phyloP scores from a whole-genome alignment of 1,140 invertebrate species.

The Pseudomyrmex sp. region DNA sequence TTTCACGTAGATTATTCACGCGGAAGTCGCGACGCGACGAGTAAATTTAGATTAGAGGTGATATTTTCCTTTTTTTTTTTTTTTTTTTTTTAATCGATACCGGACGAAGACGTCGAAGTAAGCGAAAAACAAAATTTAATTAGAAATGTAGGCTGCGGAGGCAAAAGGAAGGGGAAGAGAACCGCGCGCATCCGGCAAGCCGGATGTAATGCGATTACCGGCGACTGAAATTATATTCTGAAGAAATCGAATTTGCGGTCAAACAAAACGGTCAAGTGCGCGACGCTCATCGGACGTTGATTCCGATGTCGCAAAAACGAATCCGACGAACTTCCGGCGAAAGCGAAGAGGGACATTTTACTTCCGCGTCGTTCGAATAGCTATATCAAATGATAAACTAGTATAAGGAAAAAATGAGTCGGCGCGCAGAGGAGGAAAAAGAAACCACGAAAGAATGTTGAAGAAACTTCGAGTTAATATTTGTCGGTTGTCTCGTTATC shows the following conservation, averaged over 20 bases:
- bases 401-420: slow-evolving; percentile 36
- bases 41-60: slow-evolving; percentile 27
- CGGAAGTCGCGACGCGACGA: slow-evolving; percentile 2
- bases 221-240: slow-evolving; percentile 76
- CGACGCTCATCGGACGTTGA: slow-evolving; percentile 24
- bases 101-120: slow-evolving; percentile 29
- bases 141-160: slow-evolving; percentile 49
- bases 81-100: slow-evolving; percentile 64
- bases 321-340: slow-evolving; percentile 16
- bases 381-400: slow-evolving; percentile 45
- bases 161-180: not conserved
- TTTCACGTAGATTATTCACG: slow-evolving; percentile 44
- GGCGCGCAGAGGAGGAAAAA: not conserved
- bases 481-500: slow-evolving; percentile 10
- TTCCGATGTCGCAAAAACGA: slow-evolving; percentile 18
- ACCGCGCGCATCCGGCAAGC: slow-evolving; percentile 63
- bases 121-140: slow-evolving; percentile 49
- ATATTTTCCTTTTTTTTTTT: not conserved
- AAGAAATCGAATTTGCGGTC: slow-evolving; percentile 76
- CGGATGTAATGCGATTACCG: slow-evolving; percentile 76
- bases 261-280: slow-evolving; percentile 70
- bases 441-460: not conserved
- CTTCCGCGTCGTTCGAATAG: slow-evolving; percentile 5
- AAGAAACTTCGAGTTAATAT: slow-evolving; percentile 47
- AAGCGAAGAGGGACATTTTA: not conserved